Evolutionary conservation across 1,140 invertebrate genomes (phyloP), one percentile per base, ranked within the genome.

Genomic region (Proctacanthus coquilletti): DNA sequence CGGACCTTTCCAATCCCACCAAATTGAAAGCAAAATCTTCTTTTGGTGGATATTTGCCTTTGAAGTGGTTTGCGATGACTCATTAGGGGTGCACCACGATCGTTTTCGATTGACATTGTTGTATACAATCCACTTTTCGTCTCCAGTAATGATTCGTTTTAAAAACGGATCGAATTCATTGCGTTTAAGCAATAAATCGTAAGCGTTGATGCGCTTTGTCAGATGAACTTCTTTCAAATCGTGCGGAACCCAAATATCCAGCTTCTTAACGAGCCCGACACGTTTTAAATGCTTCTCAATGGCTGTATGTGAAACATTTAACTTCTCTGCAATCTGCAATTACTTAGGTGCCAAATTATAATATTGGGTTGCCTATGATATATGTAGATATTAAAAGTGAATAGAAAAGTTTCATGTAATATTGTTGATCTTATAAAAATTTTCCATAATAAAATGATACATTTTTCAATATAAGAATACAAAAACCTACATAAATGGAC

Each of bases 121-220:
- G 40, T 50, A 52, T 31, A 18, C 36, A 17, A 51, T 40, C 47
- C 45, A 50, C 32, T 45, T 45, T 34, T 46, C 38, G 21, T 47
- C 42, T 1, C 43, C 43, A 45, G 44, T 51, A 9, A 53, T 37
- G 19, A 50, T 29, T 34, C 37, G 31, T 18, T 41, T 39, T 23
- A 53, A 38, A 43, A 49, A 43, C 34, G 42, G 39, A 30, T 47
- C 33, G 37, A 38, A 36, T 48, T 53, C 46, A 13, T 49, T 38
- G 21, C 41, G 42, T 39, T 29, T 40, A 17, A 34, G 18, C 13
- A 35, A 20, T 13, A 23, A 35, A 35, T 34, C 34, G 23, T 32
- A 34, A 14, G 30, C 30, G 13, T 13, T 32, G 5, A 14, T 32
- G 5, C 13, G 30, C 23, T 25, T 25, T 23, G 15, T 21, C 31